Percentiles rank a stretch among this genome's conserved stretches.
phyloP scores from a whole-genome alignment of 2,888 invertebrate species.

The Rhyacophila evoluta region DNA sequence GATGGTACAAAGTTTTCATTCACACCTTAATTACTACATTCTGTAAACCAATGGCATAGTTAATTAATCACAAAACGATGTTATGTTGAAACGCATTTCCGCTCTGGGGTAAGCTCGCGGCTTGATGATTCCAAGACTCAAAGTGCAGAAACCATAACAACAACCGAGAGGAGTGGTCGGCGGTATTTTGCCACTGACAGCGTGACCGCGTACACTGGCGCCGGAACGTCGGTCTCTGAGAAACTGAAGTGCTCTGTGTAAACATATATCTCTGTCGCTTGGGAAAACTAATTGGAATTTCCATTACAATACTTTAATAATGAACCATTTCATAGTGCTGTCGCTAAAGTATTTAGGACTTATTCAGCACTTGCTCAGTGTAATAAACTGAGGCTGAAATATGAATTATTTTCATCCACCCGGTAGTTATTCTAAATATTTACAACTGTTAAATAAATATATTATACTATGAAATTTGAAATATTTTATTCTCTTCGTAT shows the following conservation, averaged over 20 bases:
- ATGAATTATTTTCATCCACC: no score
- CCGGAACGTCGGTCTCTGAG: slow-evolving; percentile 9
- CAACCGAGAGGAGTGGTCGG: not conserved
- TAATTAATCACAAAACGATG: not conserved
- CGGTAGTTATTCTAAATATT: no score
- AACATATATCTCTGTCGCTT: not conserved
- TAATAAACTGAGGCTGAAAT: no score
- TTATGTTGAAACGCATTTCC: not conserved
- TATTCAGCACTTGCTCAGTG: not conserved
- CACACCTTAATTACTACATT: no score
- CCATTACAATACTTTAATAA: not conserved
- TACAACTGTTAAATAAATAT: no score
- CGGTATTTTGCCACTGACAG: not conserved
- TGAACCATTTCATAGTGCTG: not conserved
- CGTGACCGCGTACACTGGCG: not conserved
- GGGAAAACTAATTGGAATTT: slow-evolving; percentile 12
- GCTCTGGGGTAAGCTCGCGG: not conserved
- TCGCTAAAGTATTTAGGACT: not conserved
- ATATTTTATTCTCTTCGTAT: no score
- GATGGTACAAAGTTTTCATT: no score
- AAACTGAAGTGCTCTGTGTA: slow-evolving; percentile 1
- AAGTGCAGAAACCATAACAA: slow-evolving; percentile 2
- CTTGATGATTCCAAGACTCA: slow-evolving; percentile 10
- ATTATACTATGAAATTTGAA: no score
- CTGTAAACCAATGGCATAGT: not conserved